Evolutionary conservation across 2,797 vertebrate species (phyloP).

Genomic region (Streptopelia turtur): DNA sequence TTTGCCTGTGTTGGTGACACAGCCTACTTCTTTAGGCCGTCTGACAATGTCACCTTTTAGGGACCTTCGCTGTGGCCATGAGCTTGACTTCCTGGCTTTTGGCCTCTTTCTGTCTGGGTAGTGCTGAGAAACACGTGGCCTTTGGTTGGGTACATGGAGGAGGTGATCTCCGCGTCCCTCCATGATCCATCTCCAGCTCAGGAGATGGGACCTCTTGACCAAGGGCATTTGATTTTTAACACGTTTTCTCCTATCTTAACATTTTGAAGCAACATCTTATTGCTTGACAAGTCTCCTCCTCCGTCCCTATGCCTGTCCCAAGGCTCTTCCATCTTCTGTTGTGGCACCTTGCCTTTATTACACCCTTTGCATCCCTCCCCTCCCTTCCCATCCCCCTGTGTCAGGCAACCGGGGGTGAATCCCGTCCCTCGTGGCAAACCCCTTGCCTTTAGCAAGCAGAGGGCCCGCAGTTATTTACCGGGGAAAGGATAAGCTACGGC

Average conservation of each 20-base stretch:
- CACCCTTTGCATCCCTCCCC: background rate
- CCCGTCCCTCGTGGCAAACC: background rate
- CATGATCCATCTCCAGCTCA: background rate
- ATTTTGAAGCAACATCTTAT: background rate
- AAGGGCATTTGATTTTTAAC: too few species aligned
- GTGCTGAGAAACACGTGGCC: rapidly evolving
- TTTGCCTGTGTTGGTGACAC: background rate
- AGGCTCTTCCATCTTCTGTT: background rate
- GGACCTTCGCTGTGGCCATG: background rate
- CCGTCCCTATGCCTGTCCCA: rapidly evolving
- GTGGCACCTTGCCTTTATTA: background rate
- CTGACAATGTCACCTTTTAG: background rate
- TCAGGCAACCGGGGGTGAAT: background rate
- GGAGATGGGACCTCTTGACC: background rate
- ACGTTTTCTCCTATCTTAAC: background rate
- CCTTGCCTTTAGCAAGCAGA: background rate
- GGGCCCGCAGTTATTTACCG: background rate
- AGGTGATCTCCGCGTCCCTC: background rate
- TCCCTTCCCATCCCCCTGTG: background rate
- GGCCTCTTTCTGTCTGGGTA: background rate
- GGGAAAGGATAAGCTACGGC: background rate
- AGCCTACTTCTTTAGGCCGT: background rate
- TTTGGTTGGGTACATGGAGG: background rate
- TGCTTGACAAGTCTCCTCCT: background rate
- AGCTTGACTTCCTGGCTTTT: background rate